Base-by-base conservation (phyloP, 2,797 vertebrate species). In the Diceros bicornis region DNA sequence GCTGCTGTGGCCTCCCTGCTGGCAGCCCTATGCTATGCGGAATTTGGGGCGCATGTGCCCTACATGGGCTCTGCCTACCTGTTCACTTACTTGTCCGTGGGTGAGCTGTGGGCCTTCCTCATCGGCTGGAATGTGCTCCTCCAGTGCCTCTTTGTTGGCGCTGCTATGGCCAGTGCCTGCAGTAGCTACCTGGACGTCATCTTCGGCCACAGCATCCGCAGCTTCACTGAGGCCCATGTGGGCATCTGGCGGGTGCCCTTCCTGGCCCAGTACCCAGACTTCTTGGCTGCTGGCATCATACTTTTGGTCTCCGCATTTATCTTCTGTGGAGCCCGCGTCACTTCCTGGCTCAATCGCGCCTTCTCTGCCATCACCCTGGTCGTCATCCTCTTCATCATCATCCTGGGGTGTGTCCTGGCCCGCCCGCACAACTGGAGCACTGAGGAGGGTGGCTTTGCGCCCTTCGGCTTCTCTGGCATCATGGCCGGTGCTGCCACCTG, bases 41-140 rank as follows among this genome's bases (percentile, higher is more conserved):
- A 99, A 98, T 99, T 99, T 82, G 99, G 99, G 23, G 99, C 99
- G 0, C 99, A 99, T 0, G 99, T 99, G 74, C 99, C 99, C 75
- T 99, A 99, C 98, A 99, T 99, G 0, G 99, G 99, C 92, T 99
- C 99, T 2, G 99, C 99, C 62, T 99, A 99, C 98, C 99, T 99
- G 99, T 99, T 99, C 98, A 99, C 99, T 6, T 99, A 99, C 0
- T 99, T 99, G 85, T 99, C 99, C 0, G 99, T 99, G 96, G 99
- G 99, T 0, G 99, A 99, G 98, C 97, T 99, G 81, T 99, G 99
- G 99, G 99, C 99, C 85, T 99, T 99, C 97, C 99, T 99, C 72
- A 99, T 99, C 0, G 99, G 99, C 85, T 99, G 99, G 99, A 99
- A 0, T 99, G 37, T 99, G 78, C 99, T 99, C 92, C 98, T 99